Percentiles rank a stretch among this genome's conserved stretches.
Evolutionary conservation across 2,113 vertebrate genomes (phyloP).

Genomic region (Mystacornis crossleyi): DNA sequence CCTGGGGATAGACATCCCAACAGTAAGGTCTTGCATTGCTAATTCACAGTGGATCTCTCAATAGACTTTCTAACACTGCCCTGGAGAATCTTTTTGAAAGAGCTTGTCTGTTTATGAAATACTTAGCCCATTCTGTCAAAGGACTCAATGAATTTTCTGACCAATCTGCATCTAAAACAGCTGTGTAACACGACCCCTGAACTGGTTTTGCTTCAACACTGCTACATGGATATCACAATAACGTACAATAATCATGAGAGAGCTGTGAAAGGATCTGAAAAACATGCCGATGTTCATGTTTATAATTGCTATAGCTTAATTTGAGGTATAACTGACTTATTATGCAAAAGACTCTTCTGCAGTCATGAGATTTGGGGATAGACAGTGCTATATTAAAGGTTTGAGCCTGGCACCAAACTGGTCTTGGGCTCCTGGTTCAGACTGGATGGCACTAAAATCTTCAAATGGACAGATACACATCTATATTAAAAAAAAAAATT

Average conservation of each 20-base stretch:
- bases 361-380: background rate
- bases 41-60: background rate
- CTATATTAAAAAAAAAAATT: background rate
- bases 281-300: background rate
- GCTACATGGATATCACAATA: background rate
- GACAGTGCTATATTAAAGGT: background rate
- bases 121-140: background rate
- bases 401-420: background rate
- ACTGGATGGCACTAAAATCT: background rate
- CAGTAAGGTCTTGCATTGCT: background rate
- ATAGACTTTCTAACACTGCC: background rate
- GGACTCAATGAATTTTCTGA: background rate
- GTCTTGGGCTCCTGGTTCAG: background rate
- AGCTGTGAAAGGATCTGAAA: background rate
- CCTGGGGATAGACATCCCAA: background rate
- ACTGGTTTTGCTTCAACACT: background rate
- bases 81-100: background rate
- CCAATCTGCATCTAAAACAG: accelerated
- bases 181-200: background rate
- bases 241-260: background rate
- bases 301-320: background rate
- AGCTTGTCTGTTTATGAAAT: background rate
- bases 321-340: background rate
- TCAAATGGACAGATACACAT: background rate
- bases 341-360: background rate